Percentiles rank a stretch among this genome's conserved stretches.
phyloP scores from a whole-genome alignment of 1,140 invertebrate species.

The Achatina immaculata region DNA sequence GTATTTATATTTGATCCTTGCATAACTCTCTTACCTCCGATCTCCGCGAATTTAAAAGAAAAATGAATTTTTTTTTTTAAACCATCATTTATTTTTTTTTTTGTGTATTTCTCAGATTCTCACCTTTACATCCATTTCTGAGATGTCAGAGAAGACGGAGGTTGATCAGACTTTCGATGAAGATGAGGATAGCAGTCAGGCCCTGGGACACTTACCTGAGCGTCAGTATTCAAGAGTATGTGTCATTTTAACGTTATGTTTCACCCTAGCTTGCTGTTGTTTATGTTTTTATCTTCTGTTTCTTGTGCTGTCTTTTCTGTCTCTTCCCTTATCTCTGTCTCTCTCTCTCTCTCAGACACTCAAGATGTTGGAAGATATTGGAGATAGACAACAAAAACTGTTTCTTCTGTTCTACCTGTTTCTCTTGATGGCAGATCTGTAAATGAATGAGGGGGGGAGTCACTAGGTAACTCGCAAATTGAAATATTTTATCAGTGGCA shows the following conservation, averaged over 20 bases:
- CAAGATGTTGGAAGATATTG: not conserved
- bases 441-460: too few relatives aligned
- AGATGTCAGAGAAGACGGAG: conserved; percentile 39
- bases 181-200: conserved; percentile 42
- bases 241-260: conserved; percentile 2
- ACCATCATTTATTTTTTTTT: too few relatives aligned
- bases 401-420: too few relatives aligned
- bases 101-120: not conserved
- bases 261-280: conserved; percentile 23
- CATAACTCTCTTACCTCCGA: too few relatives aligned
- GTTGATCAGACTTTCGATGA: conserved; percentile 42
- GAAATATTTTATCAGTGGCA: too few relatives aligned
- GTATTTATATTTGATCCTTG: too few relatives aligned
- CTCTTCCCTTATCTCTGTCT: too few relatives aligned
- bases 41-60: too few relatives aligned
- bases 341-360: not conserved
- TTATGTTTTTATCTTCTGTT: conserved; percentile 5
- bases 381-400: too few relatives aligned
- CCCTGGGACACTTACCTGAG: conserved; percentile 52
- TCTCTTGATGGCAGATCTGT: too few relatives aligned
- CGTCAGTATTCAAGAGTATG: conserved; percentile 59
- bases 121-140: not conserved
- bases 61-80: too few relatives aligned
- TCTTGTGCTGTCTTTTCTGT: not conserved
- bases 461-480: too few relatives aligned